Conservation (phyloP, 2,113 vertebrate genomes). For the Lamprotornis superbus region DNA sequence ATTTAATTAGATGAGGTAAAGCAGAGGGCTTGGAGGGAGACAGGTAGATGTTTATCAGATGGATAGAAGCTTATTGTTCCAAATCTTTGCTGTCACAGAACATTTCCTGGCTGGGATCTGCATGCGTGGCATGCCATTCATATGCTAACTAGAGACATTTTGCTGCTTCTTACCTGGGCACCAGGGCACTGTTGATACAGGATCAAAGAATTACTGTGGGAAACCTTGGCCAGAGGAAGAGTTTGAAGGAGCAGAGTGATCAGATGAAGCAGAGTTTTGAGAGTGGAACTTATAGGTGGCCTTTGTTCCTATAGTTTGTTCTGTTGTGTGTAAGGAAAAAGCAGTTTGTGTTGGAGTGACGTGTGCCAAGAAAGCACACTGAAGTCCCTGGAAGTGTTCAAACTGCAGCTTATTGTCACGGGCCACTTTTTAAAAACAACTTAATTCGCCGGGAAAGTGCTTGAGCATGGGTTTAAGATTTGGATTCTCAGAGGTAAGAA, state of each 20-base stretch:
- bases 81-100: slow-evolving; percentile 21
- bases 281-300: background rate
- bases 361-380: background rate
- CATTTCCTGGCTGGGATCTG: background rate
- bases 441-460: background rate
- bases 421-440: background rate
- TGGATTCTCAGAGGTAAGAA: background rate
- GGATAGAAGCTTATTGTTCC: slow-evolving; percentile 12
- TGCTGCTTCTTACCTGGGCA: background rate
- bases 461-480: background rate
- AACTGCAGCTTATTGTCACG: background rate
- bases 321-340: background rate
- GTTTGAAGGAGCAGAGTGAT: background rate
- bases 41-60: slow-evolving; percentile 19
- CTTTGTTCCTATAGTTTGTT: background rate
- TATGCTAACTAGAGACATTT: background rate
- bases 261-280: background rate
- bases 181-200: background rate
- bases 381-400: background rate
- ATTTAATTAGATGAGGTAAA: slow-evolving; percentile 50
- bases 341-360: background rate
- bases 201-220: background rate
- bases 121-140: background rate
- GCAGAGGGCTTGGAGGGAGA: background rate
- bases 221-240: background rate